A percentile compares a stretch with the other conserved stretches of the same genome.
phyloP scores from a whole-genome alignment of 2,113 vertebrate genomes.

The Murina feae region DNA sequence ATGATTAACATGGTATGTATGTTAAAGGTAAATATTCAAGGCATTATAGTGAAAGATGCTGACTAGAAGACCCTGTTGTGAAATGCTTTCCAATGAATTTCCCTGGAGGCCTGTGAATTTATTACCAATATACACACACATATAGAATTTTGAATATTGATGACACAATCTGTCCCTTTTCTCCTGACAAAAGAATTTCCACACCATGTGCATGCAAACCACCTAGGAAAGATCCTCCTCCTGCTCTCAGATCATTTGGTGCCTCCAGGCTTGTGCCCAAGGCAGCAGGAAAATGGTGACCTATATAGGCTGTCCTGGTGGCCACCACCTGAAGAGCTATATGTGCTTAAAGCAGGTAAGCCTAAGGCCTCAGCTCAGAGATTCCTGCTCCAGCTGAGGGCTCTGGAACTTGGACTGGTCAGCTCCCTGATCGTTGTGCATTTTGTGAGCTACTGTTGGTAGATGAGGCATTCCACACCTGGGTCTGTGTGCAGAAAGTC shows the following conservation, averaged over 20 bases:
- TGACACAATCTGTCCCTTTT: neutral
- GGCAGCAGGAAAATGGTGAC: neutral
- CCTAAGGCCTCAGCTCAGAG: neutral
- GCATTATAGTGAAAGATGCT: neutral
- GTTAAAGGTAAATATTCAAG: neutral
- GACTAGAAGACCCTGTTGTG: neutral
- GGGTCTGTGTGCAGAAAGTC: neutral
- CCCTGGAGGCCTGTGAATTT: neutral
- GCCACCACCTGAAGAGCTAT: neutral
- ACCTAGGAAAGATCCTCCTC: neutral
- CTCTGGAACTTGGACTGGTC: neutral
- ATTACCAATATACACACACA: neutral
- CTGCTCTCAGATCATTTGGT: neutral
- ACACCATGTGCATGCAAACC: neutral
- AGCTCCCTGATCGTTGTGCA: neutral
- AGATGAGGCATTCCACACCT: neutral
- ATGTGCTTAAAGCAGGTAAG: neutral
- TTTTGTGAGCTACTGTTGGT: neutral
- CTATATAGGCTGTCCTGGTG: neutral
- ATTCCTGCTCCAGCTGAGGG: neutral
- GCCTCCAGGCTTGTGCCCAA: neutral
- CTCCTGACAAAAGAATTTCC: neutral
- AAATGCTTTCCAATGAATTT: conserved; percentile 36
- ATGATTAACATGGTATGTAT: neutral
- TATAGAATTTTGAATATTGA: neutral